Base-by-base conservation (phyloP, 2,113 vertebrate genomes). In the Oophaga pumilio region DNA sequence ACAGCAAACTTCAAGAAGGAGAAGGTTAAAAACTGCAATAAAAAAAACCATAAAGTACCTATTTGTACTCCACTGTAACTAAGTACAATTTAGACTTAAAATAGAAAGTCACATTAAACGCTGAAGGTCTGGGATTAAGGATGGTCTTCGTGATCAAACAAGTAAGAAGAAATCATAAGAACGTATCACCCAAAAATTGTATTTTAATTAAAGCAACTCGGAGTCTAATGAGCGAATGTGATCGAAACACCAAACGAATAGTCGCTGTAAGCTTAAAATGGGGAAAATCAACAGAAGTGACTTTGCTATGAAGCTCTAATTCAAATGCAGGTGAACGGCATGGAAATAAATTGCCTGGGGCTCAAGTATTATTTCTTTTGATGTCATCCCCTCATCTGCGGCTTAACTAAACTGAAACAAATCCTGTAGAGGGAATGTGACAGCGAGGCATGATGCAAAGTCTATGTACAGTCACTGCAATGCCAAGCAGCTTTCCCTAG, bases 331-430 rank as follows among this genome's bases (percentile, higher is more conserved):
- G 71, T 88, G 49, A 88, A 84, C 71, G 66, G 49, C 50, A 10
- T 84, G 87, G 71, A 88, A 84, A 88, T 83, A 84, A 88, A 88
- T 84, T 88, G 87, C 87, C 81, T 84, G 71, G 59, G 80, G 87
- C 87, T 69, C 73, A 69, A 83, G 87, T 50, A 84, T 68, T 84
- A 88, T 88, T 88, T 76, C 87, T 88, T 88, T 87, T 84, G 80
- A 88, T 88, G 87, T 88, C 81, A 68, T 68, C 80, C 69, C 59
- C 71, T 88, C 87, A 88, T 77, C 80, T 77, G 53, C 81, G 77
- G 87, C 87, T 88, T 88, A 88, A 84, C 87, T 88, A 88, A 88
- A 88, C 57, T 76, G 81, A 88, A 88, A 88, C 87, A 88, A 88
- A 88, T 88, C 87, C 87, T 88, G 76, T 88, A 84, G 87, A 83